Evolutionary conservation across 2,888 invertebrate genomes (phyloP).

Genomic region (Trypoxylon attenuatum): DNA sequence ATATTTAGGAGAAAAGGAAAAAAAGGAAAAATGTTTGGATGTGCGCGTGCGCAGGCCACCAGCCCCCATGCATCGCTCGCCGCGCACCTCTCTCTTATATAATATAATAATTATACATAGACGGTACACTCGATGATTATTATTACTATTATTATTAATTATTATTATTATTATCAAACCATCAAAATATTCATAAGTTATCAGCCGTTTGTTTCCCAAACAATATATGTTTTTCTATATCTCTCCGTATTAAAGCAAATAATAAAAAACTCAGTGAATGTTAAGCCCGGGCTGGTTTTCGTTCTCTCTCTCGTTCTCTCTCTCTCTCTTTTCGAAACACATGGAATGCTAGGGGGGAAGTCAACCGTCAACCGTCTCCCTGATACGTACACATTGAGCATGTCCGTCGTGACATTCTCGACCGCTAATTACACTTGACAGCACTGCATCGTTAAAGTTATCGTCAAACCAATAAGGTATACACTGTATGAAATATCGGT

Average conservation of each 20-base stretch:
- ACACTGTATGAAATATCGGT: conserved; percentile 1
- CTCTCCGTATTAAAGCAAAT: conserved; percentile 73
- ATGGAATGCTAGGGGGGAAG: neutral
- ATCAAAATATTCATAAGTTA: conserved; percentile 74
- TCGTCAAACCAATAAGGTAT: conserved; percentile 7
- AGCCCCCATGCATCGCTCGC: conserved; percentile 65
- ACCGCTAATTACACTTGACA: conserved; percentile 20
- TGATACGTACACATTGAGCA: conserved; percentile 9
- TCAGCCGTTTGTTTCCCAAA: conserved; percentile 73
- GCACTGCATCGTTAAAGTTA: conserved; percentile 2
- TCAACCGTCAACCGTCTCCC: neutral
- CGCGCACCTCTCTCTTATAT: conserved; percentile 71
- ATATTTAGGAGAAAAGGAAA: conserved; percentile 50
- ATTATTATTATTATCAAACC: conserved; percentile 70
- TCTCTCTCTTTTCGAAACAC: too few species aligned
- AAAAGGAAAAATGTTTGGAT: conserved; percentile 60
- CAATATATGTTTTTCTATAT: conserved; percentile 74
- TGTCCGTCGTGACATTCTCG: neutral
- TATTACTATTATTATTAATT: conserved; percentile 66
- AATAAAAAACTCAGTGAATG: conserved; percentile 74
- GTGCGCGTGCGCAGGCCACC: conserved; percentile 69
- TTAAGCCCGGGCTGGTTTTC: conserved; percentile 58
- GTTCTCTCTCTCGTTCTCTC: conserved; percentile 12
- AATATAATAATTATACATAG: conserved; percentile 74
- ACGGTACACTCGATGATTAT: conserved; percentile 63